A percentile compares a stretch with the other conserved stretches of the same genome.
Evolutionary conservation across 2,888 invertebrate species (phyloP).

Genomic region (Abrostola triplasia): DNA sequence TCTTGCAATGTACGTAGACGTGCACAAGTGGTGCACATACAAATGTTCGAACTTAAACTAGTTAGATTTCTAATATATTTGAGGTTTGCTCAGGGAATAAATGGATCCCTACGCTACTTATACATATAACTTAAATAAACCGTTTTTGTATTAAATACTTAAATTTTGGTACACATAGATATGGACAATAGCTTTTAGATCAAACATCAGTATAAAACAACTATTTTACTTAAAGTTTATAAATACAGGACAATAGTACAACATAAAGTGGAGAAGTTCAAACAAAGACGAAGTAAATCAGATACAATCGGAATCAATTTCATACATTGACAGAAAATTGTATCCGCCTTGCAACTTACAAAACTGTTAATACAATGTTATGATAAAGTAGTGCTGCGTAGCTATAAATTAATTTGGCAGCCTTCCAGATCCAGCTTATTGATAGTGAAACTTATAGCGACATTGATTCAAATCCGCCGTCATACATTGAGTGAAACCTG

Average conservation of each 20-base stretch:
- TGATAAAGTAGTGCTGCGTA: slow-evolving; percentile 50
- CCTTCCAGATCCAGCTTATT: slow-evolving; percentile 35
- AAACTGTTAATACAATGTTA: slow-evolving; percentile 44
- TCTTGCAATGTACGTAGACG: background rate
- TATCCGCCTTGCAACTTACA: slow-evolving; percentile 11
- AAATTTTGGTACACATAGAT: too few relatives aligned
- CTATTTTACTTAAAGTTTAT: too few relatives aligned
- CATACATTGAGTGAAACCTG: slow-evolving; percentile 19
- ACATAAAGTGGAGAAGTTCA: background rate
- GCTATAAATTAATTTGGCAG: slow-evolving; percentile 52
- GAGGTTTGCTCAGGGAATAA: too few relatives aligned
- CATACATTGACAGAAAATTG: slow-evolving; percentile 25
- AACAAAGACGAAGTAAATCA: background rate
- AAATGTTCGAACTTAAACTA: too few relatives aligned
- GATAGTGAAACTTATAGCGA: slow-evolving; percentile 25
- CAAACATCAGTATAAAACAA: too few relatives aligned
- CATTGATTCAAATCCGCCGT: slow-evolving; percentile 31
- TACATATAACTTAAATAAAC: too few relatives aligned
- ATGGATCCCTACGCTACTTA: too few relatives aligned
- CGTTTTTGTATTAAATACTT: too few relatives aligned
- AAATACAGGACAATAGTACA: too few relatives aligned
- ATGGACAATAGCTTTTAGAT: too few relatives aligned
- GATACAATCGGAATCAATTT: slow-evolving; percentile 12
- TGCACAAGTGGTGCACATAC: background rate
- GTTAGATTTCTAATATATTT: too few relatives aligned